Conservation (phyloP, 2,888 invertebrate genomes). For the Bursaphelenchus okinawaensis region DNA sequence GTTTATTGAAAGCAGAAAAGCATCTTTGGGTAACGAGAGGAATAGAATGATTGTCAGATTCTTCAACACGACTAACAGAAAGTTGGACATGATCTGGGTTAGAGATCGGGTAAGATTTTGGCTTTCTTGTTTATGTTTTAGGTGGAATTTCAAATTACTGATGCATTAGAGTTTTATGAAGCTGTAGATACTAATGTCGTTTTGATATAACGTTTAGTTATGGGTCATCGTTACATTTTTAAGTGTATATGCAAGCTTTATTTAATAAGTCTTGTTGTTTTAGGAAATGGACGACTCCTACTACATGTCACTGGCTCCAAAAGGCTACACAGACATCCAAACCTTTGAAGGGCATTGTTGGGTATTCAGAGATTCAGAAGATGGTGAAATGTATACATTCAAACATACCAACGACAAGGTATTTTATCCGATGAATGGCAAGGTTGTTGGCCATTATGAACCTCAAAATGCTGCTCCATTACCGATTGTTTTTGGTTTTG, state of each 20-base stretch:
- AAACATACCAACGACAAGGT: neutral
- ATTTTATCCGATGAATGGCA: neutral
- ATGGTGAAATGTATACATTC: conserved; percentile 14
- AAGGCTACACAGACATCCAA: neutral
- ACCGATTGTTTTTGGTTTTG: neutral
- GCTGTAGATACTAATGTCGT: too few relatives aligned
- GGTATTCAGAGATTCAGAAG: conserved; percentile 21
- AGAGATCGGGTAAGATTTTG: neutral
- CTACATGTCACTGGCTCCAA: neutral
- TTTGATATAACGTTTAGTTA: too few relatives aligned
- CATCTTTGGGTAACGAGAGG: neutral
- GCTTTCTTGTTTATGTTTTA: too few relatives aligned
- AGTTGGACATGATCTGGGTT: conserved; percentile 13
- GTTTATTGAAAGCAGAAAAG: neutral
- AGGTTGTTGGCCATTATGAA: neutral
- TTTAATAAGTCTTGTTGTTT: neutral
- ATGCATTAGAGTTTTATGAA: too few relatives aligned
- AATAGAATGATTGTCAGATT: conserved; percentile 3
- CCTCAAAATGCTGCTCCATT: neutral
- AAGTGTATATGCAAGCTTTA: too few relatives aligned
- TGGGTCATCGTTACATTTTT: too few relatives aligned
- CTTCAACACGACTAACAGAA: conserved; percentile 8
- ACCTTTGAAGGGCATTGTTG: conserved; percentile 25
- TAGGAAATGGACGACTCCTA: neutral
- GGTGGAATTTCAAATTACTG: too few relatives aligned